Base-by-base conservation (phyloP, 2,113 vertebrate genomes). In the Toxostoma redivivum region DNA sequence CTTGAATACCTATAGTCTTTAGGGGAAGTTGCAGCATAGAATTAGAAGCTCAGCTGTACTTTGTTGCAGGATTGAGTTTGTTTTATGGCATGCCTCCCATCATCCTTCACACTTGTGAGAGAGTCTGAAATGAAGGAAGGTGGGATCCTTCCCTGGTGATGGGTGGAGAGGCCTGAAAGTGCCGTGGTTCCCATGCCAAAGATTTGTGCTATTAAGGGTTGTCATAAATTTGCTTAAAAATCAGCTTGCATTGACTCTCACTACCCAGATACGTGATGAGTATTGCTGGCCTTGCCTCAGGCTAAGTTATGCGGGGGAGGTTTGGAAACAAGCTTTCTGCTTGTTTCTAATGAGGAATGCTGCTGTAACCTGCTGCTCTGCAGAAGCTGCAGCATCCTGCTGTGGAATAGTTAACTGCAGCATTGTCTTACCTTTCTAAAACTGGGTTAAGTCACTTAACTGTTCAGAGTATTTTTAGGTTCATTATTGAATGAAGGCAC, bases 401-500 rank as follows among this genome's bases (percentile, higher is more conserved):
- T 70, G 20, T 65, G 88, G 71, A 85, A 70, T 45, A 67, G 81
- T 91, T 95, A 88, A 78, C 44, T 64, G 47, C 25, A 65, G 58
- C 45, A 42, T 42, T 94, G 70, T 83, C 58, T 92, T 85, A 48
- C 60, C 33, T 10, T 60, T 86, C 54, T 53, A 82, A 94, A 97
- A 78, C 58, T 96, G 69, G 66, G 45, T 95, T 92, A 95, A 96
- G 74, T 97, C 91, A 94, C 77, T 95, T 95, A 92, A 70, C 69
- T 0, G 0, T 94, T 92, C 35, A 88, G 71, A 96, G n/a, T 96
- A 87, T 96, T 94, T 96, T 96, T 93, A 90, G 81, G 31, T 64
- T 82, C 64, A 18, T 44, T 88, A 21, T n/a, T 64, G n/a, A 44
- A 18, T 74, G 69, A 73, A 95, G 47, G 21, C 25, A 33, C 7